Percentiles rank a stretch among this genome's conserved stretches.
Evolutionary conservation across 2,888 invertebrate species (phyloP).

Genomic region (Zelleria hepariella): DNA sequence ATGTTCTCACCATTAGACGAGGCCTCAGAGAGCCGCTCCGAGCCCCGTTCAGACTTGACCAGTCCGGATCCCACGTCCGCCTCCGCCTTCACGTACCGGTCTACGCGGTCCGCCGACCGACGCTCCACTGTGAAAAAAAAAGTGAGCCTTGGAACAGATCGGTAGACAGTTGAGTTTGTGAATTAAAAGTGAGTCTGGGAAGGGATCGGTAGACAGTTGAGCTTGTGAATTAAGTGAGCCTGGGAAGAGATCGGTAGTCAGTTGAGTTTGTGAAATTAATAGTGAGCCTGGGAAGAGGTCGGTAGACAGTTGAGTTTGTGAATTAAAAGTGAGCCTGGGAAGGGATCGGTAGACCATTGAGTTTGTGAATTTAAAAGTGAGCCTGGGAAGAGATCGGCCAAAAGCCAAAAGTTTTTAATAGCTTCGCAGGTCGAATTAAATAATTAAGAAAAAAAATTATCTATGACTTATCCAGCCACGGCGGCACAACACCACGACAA

Average conservation of each 20-base stretch:
- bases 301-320: background rate
- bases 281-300: background rate
- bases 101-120: constrained; percentile 9
- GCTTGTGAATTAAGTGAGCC: background rate
- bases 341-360: background rate
- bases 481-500: no score
- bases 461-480: no score
- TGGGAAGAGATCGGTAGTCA: background rate
- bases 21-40: constrained; percentile 46
- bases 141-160: constrained; percentile 7
- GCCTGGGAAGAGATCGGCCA: no score
- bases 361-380: no score
- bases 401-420: no score
- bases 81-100: constrained; percentile 47
- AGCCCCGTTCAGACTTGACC: constrained; percentile 38
- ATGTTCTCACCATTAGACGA: constrained; percentile 50
- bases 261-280: background rate
- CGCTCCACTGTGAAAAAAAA: no score
- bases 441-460: no score
- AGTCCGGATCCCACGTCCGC: constrained; percentile 57
- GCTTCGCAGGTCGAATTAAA: no score
- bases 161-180: background rate
- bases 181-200: constrained; percentile 4
- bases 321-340: background rate
- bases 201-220: background rate